Percentiles rank a stretch among this genome's conserved stretches.
These are phyloP conservation scores for Antechinus flavipes DNA, from an alignment of 2,113 vertebrate species.

Conservation along the genomic window DNA sequence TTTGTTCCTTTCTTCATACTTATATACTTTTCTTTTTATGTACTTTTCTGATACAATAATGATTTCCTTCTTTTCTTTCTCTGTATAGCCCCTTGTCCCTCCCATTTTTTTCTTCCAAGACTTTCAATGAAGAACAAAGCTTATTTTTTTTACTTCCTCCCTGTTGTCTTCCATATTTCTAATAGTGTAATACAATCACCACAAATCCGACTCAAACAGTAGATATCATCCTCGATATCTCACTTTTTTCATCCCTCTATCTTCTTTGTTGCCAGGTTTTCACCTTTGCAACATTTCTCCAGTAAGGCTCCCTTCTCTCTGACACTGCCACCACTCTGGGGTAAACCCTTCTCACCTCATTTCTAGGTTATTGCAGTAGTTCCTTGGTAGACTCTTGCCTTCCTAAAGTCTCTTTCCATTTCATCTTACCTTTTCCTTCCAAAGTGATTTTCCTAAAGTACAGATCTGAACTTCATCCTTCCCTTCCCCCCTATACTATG, in stretches of 20 bases:
- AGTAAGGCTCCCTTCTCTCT: neutral
- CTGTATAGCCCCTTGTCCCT: neutral
- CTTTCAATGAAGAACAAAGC: neutral
- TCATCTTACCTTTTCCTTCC: neutral
- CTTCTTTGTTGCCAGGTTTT: neutral
- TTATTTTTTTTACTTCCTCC: neutral
- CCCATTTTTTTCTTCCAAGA: neutral
- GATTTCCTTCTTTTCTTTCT: neutral
- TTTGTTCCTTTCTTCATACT: neutral
- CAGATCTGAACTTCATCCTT: neutral
- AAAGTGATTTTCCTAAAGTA: neutral
- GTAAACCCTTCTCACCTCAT: neutral
- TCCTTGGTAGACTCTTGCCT: neutral
- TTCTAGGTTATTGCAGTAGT: neutral
- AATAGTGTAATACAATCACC: neutral
- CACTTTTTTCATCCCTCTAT: neutral
- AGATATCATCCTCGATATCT: neutral
- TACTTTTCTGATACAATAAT: neutral
- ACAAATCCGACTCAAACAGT: neutral
- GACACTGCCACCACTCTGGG: neutral
- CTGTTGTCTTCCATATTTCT: neutral
- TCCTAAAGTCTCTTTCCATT: neutral
- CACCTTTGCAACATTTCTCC: neutral
- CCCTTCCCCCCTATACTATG: neutral
- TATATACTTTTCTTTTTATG: neutral